Base-by-base conservation (phyloP, 1,140 invertebrate species). In the Ceratoteleas bidentatus region DNA sequence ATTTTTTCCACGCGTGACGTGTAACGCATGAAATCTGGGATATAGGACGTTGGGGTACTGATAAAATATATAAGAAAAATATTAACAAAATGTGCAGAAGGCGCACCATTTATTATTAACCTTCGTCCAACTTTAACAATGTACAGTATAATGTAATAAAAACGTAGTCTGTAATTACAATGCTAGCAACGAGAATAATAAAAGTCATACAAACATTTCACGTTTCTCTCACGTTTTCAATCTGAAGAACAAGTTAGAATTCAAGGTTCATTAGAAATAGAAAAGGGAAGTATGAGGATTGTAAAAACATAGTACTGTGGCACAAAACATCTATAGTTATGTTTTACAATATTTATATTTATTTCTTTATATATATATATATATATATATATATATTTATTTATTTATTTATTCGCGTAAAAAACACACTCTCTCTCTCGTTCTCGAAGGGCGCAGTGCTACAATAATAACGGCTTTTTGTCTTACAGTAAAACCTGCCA, bases 51-150 rank as follows among this genome's bases (percentile, higher is more conserved):
- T 24, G 16, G 49, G 49, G 11, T 0, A 32, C n/a, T 10, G 9
- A 58, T 47, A 43, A 72, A 65, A 16, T 79, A 72, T 68, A 7
- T 11, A 61, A 68, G 38, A 62, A 64, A 62, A 54, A 70, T 70
- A 82, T 88, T 90, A 91, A 91, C 90, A 90, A 91, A 91, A 83
- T 91, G 90, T 91, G 90, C 87, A 84, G 85, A 84, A 85, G 85
- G 85, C 86, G 88, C 90, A 91, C 86, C 84, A 89, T 91, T 91
- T 91, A 90, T 90, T 90, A 89, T 90, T 90, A 90, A 90, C 89
- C 88, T 90, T 90, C 87, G 78, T 90, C 87, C 89, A 91, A 88
- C 90, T 91, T 91, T 91, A 91, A 91, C 90, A 91, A 91, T 87
- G 89, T 91, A 91, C 86, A 91, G 90, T 91, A 90, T 89, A 90